Base-by-base conservation (phyloP, 2,888 invertebrate genomes). In the Embidobia sp. region DNA sequence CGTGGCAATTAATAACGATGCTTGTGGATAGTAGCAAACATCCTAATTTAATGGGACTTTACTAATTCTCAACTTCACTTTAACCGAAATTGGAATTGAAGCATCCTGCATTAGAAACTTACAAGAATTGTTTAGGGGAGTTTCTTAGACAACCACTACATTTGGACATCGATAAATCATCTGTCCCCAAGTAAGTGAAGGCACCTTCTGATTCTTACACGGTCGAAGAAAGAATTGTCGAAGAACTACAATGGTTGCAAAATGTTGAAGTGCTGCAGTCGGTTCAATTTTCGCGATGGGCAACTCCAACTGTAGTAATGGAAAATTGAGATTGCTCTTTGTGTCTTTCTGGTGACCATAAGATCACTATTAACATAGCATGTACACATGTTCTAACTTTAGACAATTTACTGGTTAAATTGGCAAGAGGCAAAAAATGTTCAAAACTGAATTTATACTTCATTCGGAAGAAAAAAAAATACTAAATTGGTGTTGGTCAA, bases 271-370 rank as follows among this genome's bases (percentile, higher is more conserved):
- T 35, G 3, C 11, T 13, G 3, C 35, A 7, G 2, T 13, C 35
- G 5, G 11, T 13, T 4, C 10, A 3, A 3, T 35, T 13, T 13
- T 13, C 35, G 3, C 2, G 3, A 5, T 35, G 35, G 35, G 35
- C 35, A 11, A 13, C 35, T 35, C 35, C 13, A 7, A 7, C 11
- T 3, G 35, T 63, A 1, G 46, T 48, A 1, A 55, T 66, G 1
- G 1, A 37, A 5, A 55, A 67, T 11, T 1, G 19, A 13, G 48
- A 67, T 46, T 46, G 67, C 3, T 26, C 18, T 0, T 13, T 49
- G 8, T n/a, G 61, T 4, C 37, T 72, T 0, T 72, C 63, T 11
- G 63, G 55, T 1, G 63, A 72, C 7, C 53, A 72, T 15, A 72
- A 63, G 7, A 37, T 55, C 0, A 53, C 46, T 15, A 27, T 53